phyloP scores from a whole-genome alignment of 2,888 invertebrate genomes.

The Lithophane socia region DNA sequence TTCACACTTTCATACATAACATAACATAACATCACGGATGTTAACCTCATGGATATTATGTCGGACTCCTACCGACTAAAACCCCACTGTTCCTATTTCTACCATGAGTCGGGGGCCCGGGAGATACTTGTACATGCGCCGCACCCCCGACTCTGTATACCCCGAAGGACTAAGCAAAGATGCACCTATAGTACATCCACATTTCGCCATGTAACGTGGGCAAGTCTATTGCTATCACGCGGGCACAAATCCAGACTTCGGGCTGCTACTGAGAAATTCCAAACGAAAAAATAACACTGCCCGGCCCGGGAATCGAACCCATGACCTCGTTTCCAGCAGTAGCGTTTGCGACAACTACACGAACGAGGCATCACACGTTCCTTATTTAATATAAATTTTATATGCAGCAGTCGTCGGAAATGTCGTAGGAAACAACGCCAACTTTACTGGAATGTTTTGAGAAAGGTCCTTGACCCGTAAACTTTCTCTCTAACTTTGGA shows the following conservation, averaged over 20 bases:
- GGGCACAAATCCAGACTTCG: neutral
- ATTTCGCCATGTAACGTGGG: neutral
- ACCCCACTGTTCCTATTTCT: too few relatives aligned
- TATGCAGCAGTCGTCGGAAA: conserved; percentile 40
- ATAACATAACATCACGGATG: neutral
- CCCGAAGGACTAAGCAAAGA: neutral
- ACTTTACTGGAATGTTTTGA: conserved; percentile 77
- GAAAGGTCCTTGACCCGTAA: conserved; percentile 81
- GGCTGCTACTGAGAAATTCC: neutral
- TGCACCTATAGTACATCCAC: neutral
- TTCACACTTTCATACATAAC: conserved; percentile 21
- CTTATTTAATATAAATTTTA: conserved; percentile 15
- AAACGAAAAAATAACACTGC: neutral
- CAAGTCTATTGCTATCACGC: neutral
- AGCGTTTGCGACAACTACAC: neutral
- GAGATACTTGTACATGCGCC: too few relatives aligned
- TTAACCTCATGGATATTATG: too few relatives aligned
- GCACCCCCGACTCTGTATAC: too few relatives aligned
- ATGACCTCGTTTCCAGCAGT: neutral
- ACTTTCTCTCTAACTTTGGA: conserved; percentile 79
- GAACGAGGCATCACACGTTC: conserved; percentile 32
- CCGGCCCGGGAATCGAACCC: neutral
- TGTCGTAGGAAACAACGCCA: conserved; percentile 54
- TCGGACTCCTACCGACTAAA: too few relatives aligned
- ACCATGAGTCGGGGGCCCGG: too few relatives aligned